Evolutionary conservation across 2,888 invertebrate genomes (phyloP).

Genomic region (Drosophila pegasa): DNA sequence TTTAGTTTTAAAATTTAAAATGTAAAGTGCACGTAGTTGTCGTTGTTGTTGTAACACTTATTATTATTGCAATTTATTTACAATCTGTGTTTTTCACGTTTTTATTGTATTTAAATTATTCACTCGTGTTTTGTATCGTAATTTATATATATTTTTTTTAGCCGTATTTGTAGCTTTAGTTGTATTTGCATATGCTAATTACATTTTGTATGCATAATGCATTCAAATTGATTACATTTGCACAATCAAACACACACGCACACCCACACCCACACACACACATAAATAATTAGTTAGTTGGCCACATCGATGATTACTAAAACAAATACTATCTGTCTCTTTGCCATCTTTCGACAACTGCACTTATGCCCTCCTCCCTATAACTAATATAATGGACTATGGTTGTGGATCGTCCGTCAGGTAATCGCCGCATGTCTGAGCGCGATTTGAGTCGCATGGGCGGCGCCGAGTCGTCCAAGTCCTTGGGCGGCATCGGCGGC

Average conservation of each 20-base stretch:
- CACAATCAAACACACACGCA: constrained; percentile 8
- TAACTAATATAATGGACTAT: constrained; percentile 1
- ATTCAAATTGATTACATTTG: constrained; percentile 45
- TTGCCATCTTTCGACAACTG: constrained; percentile 14
- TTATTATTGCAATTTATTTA: constrained; percentile 11
- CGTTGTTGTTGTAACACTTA: constrained; percentile 13
- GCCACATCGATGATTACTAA: constrained; percentile 36
- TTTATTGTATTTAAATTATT: constrained; percentile 22
- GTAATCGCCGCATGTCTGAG: constrained; percentile 95
- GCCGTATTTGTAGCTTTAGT: constrained; percentile 11
- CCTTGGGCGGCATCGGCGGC: constrained; percentile 83
- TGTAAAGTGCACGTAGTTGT: constrained; percentile 18
- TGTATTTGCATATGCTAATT: constrained; percentile 43
- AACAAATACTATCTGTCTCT: constrained; percentile 38
- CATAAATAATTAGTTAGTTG: constrained; percentile 27
- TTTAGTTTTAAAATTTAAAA: not conserved
- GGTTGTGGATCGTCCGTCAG: constrained; percentile 81
- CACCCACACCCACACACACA: constrained; percentile 9
- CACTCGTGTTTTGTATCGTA: constrained; percentile 11
- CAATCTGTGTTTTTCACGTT: not conserved
- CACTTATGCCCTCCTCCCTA: not conserved
- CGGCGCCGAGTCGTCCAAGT: constrained; percentile 85
- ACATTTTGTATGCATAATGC: constrained; percentile 56
- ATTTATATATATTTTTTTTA: constrained; percentile 16
- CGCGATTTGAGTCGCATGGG: constrained; percentile 94